Evolutionary conservation across 2,797 vertebrate genomes (phyloP), one percentile per base, ranked within the genome.

Genomic region (Oreonectes daqikongensis): DNA sequence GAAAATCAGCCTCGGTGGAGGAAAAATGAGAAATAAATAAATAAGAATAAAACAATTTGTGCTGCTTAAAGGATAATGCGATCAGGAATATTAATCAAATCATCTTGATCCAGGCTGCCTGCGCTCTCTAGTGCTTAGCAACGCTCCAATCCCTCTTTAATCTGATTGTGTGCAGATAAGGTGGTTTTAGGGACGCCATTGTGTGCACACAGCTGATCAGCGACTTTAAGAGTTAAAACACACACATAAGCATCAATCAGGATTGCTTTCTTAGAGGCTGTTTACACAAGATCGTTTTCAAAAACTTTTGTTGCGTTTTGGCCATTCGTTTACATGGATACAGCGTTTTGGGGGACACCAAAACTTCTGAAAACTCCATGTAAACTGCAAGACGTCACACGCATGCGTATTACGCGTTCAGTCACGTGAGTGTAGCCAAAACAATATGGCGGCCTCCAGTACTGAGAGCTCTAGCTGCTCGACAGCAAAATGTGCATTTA

Each of bases 141-240:
- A 87, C 85, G 85, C 84, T 84, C 85, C 89, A 93, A 93, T 93
- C 92, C 72, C 89, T 72, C 88, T 88, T 87, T 93, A 93, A 94
- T 94, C 93, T 93, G 92, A 94, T 93, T 93, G 92, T 89, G 88
- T 81, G 38, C 83, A 89, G 92, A 93, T 93, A 92, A 92, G 82
- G 83, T 86, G 74, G 91, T 86, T 93, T 93, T 92, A 93, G 90
- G 84, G 85, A 82, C 70, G 75, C 88, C 81, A 87, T 90, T 91
- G 91, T 53, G 24, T 44, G 61, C 57, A 69, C 48, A 70, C 42
- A 68, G 57, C 65, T 57, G 38, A 67, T 75, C 50, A 48, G 55
- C 35, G 65, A 60, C 30, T 61, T 40, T 30, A n/a, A 75, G 40
- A 63, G 61, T 61, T 60, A 59, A 50, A 71, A 55, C 10, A 35